A percentile compares a stretch with the other conserved stretches of the same genome.
These are phyloP conservation scores for Phania funesta DNA, from an alignment of 2,888 invertebrate species.

Conservation along the genomic window DNA sequence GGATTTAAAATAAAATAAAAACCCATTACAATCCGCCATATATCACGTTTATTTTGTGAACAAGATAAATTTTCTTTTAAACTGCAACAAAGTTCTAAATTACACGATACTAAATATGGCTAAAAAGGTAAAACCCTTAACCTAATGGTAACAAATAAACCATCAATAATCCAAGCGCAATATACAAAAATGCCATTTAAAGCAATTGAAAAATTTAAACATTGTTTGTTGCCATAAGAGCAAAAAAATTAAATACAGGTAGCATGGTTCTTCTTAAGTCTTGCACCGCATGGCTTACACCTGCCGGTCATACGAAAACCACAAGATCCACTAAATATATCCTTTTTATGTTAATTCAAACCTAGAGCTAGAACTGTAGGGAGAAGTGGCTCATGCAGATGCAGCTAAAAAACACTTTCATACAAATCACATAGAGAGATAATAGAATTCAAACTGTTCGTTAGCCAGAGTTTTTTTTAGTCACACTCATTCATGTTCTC, in stretches of 20 bases:
- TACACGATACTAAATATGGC: not conserved
- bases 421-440: no score
- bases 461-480: no score
- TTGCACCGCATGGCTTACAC: conserved; percentile 44
- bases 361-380: no score
- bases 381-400: no score
- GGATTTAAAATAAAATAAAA: no score
- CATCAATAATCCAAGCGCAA: conserved; percentile 12
- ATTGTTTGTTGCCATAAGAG: conserved; percentile 4
- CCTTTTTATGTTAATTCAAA: no score
- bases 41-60: conserved; percentile 3
- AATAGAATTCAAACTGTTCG: no score
- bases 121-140: not conserved
- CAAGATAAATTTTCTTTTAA: not conserved
- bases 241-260: not conserved
- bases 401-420: no score
- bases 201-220: conserved; percentile 46
- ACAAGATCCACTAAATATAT: no score
- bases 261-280: not conserved
- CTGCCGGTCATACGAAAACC: conserved; percentile 49
- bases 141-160: not conserved
- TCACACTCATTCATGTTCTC: no score
- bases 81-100: not conserved
- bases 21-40: not conserved
- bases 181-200: conserved; percentile 16